Evolutionary conservation across 53 echinoderm and acorn worm genomes (phyloP), one percentile per base, ranked within the genome.

Genomic region (Zoroaster sp.): DNA sequence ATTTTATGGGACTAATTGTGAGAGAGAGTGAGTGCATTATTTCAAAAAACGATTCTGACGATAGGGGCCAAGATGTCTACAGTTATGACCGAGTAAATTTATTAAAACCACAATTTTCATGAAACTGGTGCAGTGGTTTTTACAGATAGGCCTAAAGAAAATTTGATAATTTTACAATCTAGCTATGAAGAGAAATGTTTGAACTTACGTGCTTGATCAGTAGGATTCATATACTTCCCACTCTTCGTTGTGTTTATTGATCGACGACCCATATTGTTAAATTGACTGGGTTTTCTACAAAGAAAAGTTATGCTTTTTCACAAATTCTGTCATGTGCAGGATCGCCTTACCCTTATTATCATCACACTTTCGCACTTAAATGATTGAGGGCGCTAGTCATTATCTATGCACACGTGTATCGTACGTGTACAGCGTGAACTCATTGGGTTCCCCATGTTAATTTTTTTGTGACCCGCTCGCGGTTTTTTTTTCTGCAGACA

Each of bases 211-310:
- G 97, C 97, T 92, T 97, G 97, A 88, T 97, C 97, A 35, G 97
- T 97, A 9, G 97, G 97, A 72, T 97, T 97, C 97, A 97, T 97
- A 73, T 95, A 97, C 55, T 97, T 97, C 89, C 97, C 97, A 95
- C 97, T 97, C 71, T 97, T 97, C n/a, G 97, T 97, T 86, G 97
- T 97, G 68, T 97, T 97, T 72, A 97, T 97, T 35, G 97, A 97
- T 11, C 97, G 83, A 38, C 97, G 83, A 21, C 97, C 97, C 97
- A 97, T 97, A 46, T 90, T 97, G 91, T 37, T 37, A 23, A 78
- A 54, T 78, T 54, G 35, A 0, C 20, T n/a, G 35, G 35, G 28
- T 59, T 59, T 59, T 25, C 17, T 25, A 25, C 63, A 6, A 4
- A 5, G 28, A 59, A 55, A 4, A 44, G 20, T 7, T 23, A 23